Evolutionary conservation across 2,113 vertebrate species (phyloP).

Genomic region (Sterrhoptilus dennistouni): DNA sequence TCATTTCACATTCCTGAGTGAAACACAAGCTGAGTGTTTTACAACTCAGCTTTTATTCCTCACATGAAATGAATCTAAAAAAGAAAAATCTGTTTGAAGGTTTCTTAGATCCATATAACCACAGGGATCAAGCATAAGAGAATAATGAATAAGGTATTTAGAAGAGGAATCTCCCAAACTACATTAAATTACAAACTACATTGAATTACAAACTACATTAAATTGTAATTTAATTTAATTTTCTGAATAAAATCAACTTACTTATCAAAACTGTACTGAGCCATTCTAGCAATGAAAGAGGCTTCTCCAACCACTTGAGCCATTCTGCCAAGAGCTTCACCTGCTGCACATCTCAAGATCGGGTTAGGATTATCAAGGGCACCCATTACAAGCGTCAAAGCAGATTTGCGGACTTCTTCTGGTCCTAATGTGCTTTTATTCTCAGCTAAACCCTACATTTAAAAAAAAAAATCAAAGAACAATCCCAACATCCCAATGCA

Average conservation of each 20-base stretch:
- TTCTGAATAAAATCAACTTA: constrained; percentile 67
- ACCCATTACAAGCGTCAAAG: constrained; percentile 96
- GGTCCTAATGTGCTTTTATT: constrained; percentile 97
- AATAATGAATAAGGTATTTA: neutral
- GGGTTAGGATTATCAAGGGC: constrained; percentile 97
- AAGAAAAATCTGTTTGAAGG: neutral
- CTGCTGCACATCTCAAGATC: constrained; percentile 94
- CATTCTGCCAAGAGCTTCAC: constrained; percentile 97
- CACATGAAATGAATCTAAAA: neutral
- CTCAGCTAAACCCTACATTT: constrained; percentile 91
- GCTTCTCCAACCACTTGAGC: constrained; percentile 98
- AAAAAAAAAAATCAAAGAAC: neutral
- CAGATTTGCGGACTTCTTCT: constrained; percentile 96
- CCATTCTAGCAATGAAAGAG: constrained; percentile 97
- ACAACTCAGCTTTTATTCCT: neutral
- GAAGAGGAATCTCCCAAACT: neutral
- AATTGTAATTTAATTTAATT: neutral
- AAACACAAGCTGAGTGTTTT: neutral
- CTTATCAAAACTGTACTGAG: constrained; percentile 99
- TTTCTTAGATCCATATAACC: neutral
- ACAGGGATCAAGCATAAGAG: neutral
- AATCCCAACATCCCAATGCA: neutral
- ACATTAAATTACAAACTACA: neutral
- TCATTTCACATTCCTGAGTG: neutral
- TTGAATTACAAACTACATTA: neutral